Evolutionary conservation across 2,113 vertebrate genomes (phyloP).

Genomic region (Cervus canadensis): DNA sequence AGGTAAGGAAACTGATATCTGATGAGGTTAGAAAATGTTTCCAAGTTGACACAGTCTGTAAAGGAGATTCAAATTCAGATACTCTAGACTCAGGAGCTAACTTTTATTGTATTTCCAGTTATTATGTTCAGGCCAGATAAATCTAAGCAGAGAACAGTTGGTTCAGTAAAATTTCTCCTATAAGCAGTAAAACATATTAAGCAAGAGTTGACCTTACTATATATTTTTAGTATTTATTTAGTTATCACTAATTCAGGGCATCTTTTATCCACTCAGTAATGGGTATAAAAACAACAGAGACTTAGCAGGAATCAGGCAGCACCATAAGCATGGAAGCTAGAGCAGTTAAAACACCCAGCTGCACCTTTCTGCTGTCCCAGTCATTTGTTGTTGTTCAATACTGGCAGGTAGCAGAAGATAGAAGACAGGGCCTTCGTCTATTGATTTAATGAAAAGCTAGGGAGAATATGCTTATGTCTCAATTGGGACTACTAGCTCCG

Average conservation of each 20-base stretch:
- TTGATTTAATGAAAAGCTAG: background rate
- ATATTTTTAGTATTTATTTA: background rate
- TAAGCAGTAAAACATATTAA: background rate
- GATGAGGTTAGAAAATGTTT: background rate
- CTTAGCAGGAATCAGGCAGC: background rate
- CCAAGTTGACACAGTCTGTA: background rate
- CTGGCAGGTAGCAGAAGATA: background rate
- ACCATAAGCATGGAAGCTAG: background rate
- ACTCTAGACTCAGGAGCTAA: background rate
- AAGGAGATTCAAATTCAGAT: background rate
- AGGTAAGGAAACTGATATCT: background rate
- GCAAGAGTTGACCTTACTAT: background rate
- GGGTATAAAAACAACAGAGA: background rate
- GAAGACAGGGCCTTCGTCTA: background rate
- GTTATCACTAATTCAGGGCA: background rate
- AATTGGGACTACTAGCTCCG: background rate
- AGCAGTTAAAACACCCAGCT: background rate
- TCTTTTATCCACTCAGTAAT: background rate
- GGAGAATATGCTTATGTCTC: background rate
- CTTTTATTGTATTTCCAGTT: background rate
- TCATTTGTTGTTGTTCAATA: background rate
- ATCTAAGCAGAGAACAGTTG: background rate
- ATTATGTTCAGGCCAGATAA: background rate
- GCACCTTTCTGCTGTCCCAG: background rate
- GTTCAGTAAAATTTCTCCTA: background rate